Evolutionary conservation across 1,140 invertebrate genomes (phyloP).

Genomic region (Diachasma alloeum): DNA sequence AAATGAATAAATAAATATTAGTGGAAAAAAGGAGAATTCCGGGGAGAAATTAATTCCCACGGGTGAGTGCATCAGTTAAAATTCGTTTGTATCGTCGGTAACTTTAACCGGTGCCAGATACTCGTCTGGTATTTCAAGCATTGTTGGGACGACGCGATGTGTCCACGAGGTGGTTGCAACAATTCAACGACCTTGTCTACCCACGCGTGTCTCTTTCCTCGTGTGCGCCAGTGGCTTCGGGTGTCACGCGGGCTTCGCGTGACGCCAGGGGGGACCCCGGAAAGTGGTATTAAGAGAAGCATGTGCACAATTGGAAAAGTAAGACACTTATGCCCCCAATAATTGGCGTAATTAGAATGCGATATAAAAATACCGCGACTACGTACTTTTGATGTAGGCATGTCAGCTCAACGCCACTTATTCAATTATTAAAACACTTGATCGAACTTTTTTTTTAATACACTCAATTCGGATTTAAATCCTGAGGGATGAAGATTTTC

Average conservation of each 20-base stretch:
- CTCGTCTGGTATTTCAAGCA: not conserved
- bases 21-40: no score
- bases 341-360: not conserved
- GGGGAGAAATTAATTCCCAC: no score
- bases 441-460: not conserved
- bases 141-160: not conserved
- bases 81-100: not conserved
- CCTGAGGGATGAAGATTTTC: no score
- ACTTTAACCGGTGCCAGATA: not conserved
- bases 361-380: not conserved
- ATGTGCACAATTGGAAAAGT: not conserved
- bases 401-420: not conserved
- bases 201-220: slow-evolving; percentile 8
- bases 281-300: not conserved
- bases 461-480: no score
- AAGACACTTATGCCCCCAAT: not conserved
- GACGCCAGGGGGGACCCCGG: not conserved
- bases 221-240: not conserved
- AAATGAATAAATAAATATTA: no score
- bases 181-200: slow-evolving; percentile 12
- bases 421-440: not conserved
- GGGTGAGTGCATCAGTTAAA: not conserved
- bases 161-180: slow-evolving; percentile 1
- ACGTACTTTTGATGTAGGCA: slow-evolving; percentile 29
- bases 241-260: slow-evolving; percentile 5